Evolutionary conservation across 1,140 invertebrate genomes (phyloP), one percentile per base, ranked within the genome.

Genomic region (Apolygus lucorum): DNA sequence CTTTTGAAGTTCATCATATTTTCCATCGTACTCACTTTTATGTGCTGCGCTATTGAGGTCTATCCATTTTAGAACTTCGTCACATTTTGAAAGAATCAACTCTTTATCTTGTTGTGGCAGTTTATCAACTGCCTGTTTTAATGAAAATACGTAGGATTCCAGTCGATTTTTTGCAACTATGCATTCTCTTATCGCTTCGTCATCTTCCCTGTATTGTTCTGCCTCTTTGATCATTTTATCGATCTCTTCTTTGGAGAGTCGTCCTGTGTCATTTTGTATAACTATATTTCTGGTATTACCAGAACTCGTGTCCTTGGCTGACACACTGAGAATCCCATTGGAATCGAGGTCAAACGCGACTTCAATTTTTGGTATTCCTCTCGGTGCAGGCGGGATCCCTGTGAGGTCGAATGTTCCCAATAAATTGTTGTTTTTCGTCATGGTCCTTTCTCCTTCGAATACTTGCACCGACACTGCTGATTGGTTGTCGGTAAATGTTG

Each of bases 281-380:
- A 93, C 96, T 79, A 98, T 98, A 81, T 96, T 96, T 82, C 96
- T 98, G 76, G 94, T 91, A 80, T 95, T 96, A 76, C 95, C 95
- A 71, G 95, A 96, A 2, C 88, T 95, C 80, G 89, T 93, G 80
- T 95, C 93, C 25, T 90, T 80, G 27, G 93, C 93, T 2, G 91
- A 91, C 1, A 95, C 93, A 75, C 93, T 92, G 68, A 93, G 79
- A 75, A 92, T 92, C 79, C 92, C 91, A 79, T 93, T 93, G 63
- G 91, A 91, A 77, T 94, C 91, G 73, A 94, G 91, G 76, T 94
- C 90, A 77, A 94, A 95, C 11, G 90, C 93, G 1, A 95, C 90
- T 78, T 93, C 90, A 76, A 96, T 95, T 81, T 96, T 91, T 22
- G 93, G 93, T 0, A 95, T 92, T 72, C 95, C 95, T 66, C 94